Conservation (phyloP, 2,888 invertebrate species). For the Saturnia pavonia region DNA sequence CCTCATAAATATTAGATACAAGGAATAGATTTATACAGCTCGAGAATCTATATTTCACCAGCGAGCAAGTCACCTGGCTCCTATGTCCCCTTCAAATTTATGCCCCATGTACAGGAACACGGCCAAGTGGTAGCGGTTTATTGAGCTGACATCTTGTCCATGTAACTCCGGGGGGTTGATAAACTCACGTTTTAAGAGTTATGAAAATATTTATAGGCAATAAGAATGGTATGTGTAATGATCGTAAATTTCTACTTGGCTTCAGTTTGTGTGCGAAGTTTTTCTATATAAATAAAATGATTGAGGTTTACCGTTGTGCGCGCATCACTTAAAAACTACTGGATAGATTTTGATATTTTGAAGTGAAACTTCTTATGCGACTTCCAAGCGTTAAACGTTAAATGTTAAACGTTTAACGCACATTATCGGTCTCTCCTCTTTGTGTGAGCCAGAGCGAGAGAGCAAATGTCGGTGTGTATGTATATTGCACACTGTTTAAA, state of each 20-base stretch:
- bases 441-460: too few relatives aligned
- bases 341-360: too few relatives aligned
- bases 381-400: too few relatives aligned
- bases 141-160: conserved; percentile 50
- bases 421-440: too few relatives aligned
- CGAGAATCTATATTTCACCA: conserved; percentile 40
- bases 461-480: too few relatives aligned
- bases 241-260: background rate
- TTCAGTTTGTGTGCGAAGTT: too few relatives aligned
- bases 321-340: too few relatives aligned
- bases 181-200: conserved; percentile 35
- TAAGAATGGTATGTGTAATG: background rate
- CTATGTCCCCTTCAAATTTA: conserved; percentile 53
- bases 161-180: conserved; percentile 22
- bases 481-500: too few relatives aligned
- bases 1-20: conserved; percentile 2
- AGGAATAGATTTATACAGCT: background rate
- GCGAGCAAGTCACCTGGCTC: conserved; percentile 53
- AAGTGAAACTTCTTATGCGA: too few relatives aligned
- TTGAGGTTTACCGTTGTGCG: too few relatives aligned
- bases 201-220: conserved; percentile 24
- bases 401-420: too few relatives aligned
- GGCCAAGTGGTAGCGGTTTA: conserved; percentile 58
- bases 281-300: too few relatives aligned
- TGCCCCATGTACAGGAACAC: conserved; percentile 48